These are phyloP conservation scores for Pyrgilauda ruficollis DNA, from an alignment of 2,113 vertebrate species.

Conservation along the genomic window DNA sequence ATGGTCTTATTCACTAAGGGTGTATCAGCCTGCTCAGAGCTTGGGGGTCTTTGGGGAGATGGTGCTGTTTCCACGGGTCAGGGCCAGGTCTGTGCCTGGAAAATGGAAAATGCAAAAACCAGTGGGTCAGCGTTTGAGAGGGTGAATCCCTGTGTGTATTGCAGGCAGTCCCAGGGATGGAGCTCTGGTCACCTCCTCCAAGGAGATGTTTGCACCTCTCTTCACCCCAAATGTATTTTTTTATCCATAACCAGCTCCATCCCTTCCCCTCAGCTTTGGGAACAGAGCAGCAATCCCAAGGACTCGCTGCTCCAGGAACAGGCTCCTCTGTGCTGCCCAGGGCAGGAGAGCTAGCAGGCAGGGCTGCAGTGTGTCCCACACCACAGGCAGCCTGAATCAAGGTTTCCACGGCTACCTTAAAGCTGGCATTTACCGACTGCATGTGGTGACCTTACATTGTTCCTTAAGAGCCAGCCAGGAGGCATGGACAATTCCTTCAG, in stretches of 20 bases:
- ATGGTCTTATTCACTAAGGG: background rate
- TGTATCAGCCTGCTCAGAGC: background rate
- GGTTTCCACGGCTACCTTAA: background rate
- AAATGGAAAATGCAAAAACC: background rate
- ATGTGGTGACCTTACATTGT: background rate
- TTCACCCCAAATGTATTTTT: background rate
- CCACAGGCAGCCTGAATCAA: background rate
- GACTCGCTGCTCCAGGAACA: background rate
- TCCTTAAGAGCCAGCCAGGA: background rate
- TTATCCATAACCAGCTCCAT: background rate
- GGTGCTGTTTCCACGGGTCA: background rate
- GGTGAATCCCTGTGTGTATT: background rate
- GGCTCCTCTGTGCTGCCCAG: background rate
- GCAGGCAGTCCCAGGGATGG: background rate
- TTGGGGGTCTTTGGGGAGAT: background rate
- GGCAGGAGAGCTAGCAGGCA: background rate
- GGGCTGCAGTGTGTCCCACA: background rate
- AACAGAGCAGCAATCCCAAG: background rate
- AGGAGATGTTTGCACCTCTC: background rate
- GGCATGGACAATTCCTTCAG: background rate
- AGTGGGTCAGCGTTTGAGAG: rapidly evolving
- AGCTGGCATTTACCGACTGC: background rate
- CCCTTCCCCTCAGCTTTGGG: background rate
- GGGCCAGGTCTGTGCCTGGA: background rate
- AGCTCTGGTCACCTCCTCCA: background rate